A percentile compares a stretch with the other conserved stretches of the same genome.
phyloP scores from a whole-genome alignment of 2,888 invertebrate genomes.

The Nemurella pictetii region DNA sequence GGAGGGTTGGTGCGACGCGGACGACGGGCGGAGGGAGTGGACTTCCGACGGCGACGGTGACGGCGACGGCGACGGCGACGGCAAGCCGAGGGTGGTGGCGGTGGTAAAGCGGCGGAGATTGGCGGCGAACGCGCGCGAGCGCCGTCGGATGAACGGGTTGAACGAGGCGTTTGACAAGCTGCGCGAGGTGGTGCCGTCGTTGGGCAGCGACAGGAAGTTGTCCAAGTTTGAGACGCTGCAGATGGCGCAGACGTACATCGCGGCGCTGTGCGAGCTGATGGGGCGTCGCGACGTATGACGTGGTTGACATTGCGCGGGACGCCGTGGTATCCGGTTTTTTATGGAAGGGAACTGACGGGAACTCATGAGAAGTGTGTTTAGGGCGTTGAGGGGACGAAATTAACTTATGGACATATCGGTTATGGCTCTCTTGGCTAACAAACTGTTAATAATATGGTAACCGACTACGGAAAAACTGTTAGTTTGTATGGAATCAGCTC shows the following conservation, averaged over 20 bases:
- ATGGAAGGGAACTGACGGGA: too few species aligned
- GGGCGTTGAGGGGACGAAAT: too few species aligned
- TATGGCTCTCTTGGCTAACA: too few species aligned
- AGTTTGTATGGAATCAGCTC: too few species aligned
- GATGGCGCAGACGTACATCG: conserved; percentile 78
- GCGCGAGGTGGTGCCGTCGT: conserved; percentile 70
- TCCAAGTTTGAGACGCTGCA: conserved; percentile 78
- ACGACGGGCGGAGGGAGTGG: neutral
- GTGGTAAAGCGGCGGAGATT: conserved; percentile 64
- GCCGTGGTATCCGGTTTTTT: too few species aligned
- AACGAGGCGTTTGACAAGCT: conserved; percentile 75
- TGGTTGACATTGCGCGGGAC: too few species aligned
- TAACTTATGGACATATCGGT: too few species aligned
- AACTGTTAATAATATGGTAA: too few species aligned
- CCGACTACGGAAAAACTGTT: too few species aligned
- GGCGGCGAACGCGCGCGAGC: conserved; percentile 74
- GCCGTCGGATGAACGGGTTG: conserved; percentile 74
- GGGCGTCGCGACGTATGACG: neutral
- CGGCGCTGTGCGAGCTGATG: conserved; percentile 67
- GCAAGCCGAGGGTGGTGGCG: conserved; percentile 58
- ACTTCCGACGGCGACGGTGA: neutral
- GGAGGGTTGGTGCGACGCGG: neutral
- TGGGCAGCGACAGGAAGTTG: conserved; percentile 70
- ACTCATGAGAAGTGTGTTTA: too few species aligned
- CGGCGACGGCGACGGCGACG: conserved; percentile 16